Evolutionary conservation across 2,888 invertebrate genomes (phyloP), one percentile per base, ranked within the genome.

Genomic region (Nemurella pictetii): DNA sequence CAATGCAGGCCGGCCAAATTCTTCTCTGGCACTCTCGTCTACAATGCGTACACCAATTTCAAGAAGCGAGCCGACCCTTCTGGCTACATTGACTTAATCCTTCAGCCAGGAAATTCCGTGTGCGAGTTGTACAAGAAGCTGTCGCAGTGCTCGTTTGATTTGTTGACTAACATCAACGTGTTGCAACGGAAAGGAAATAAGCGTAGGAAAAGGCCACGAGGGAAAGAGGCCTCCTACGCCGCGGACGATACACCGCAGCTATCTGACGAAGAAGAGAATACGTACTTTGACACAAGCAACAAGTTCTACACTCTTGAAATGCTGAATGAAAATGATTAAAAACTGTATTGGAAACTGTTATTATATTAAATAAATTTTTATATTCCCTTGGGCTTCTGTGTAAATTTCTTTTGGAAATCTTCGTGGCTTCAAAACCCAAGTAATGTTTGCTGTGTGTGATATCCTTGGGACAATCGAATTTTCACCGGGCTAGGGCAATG

Each of bases 21-120:
- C 86, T 95, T 93, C 87, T 95, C 95, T 89, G 96, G 96, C 0
- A 95, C 95, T 0, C 94, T 96, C 89, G 89, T 95, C 0, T 96
- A 96, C 88, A 96, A 96, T 90, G 90, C 95, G 30, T 94, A 93
- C 85, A 90, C 90, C 32, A 93, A 94, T 89, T 91, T 96, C 81
- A 92, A 92, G 86, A 92, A 91, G 86, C 92, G 94, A 28, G 86
- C 89, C 0, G 91, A 94, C 87, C 90, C 94, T 0, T 89, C 90
- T 30, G 88, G 88, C 74, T 94, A 93, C 88, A 88, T 95, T 0
- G 90, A 91, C 80, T 80, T 86, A 29, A 84, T 89, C 7, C 87
- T 92, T 26, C 85, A 88, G 86, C 29, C 36, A 32, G 73, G 36
- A 5, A 74, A 72, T 73, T 84, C 85, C 12, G 35, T 85, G 30